phyloP scores from a whole-genome alignment of 1,140 invertebrate genomes.

The Drosophila pruinosa region DNA sequence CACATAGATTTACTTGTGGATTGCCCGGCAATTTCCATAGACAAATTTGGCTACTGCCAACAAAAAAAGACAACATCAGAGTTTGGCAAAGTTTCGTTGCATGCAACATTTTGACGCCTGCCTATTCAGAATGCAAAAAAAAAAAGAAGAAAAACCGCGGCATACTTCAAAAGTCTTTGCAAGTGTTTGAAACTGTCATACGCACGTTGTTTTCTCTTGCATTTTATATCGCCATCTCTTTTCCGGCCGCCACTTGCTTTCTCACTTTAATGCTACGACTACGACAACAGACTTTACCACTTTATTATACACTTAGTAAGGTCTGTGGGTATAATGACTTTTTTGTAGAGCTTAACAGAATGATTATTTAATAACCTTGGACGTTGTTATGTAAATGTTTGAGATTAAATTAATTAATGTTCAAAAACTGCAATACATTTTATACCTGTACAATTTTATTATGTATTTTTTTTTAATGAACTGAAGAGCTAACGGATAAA shows the following conservation, averaged over 20 bases:
- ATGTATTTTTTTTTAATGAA: no score
- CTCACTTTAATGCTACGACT: conserved; percentile 2
- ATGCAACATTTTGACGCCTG: conserved; percentile 36
- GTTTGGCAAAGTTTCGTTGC: conserved; percentile 16
- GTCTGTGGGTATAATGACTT: background rate
- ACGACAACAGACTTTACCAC: conserved; percentile 54
- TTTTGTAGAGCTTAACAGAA: background rate
- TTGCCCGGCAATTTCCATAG: background rate
- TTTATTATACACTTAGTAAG: conserved; percentile 33
- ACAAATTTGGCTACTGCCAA: conserved; percentile 13
- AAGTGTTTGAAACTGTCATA: conserved; percentile 77
- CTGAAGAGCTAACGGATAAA: no score
- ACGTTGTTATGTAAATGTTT: no score
- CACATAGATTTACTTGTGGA: conserved; percentile 60
- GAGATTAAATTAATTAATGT: no score
- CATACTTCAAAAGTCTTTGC: conserved; percentile 61
- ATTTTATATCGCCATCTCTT: background rate
- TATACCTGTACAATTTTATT: no score
- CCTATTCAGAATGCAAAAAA: background rate
- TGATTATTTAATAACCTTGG: background rate
- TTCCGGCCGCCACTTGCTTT: background rate
- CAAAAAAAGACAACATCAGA: background rate
- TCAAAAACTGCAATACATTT: background rate
- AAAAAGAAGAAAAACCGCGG: conserved; percentile 16
- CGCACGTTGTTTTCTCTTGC: conserved; percentile 48